Base-by-base conservation (phyloP, 1,140 invertebrate genomes). In the honey bee (Apis mellifera) region DNA sequence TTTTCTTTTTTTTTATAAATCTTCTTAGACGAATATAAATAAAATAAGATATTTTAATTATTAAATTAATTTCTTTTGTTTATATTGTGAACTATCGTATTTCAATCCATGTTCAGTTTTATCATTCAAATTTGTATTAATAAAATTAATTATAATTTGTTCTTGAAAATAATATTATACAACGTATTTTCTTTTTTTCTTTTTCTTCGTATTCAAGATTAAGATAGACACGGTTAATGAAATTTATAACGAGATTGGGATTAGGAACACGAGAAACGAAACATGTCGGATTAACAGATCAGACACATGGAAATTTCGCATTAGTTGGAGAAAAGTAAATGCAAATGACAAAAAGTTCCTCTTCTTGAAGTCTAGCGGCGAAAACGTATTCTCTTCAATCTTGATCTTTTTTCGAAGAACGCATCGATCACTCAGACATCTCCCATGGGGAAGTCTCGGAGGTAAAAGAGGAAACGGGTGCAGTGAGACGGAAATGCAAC, bases 401-500 rank as follows among this genome's bases (percentile, higher is more conserved):
- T 88, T 88, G 84, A 88, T 88, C 84, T 83, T 70, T 89, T 80
- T 86, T 81, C 66, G 79, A 85, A 82, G 74, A 77, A 85, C 57
- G 68, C 84, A 89, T 88, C 86, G 82, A 89, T 89, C 87, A 89
- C 78, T 70, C 74, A 66, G 80, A 83, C 83, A 52, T 60, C 32
- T 78, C 77, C 81, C 78, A 62, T 50, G 62, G 72, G 84, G 76
- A 74, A 87, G 59, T 64, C 75, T 42, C 32, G 32, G 3, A 32
- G 59, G 15, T 13, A 59, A 78, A 84, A 57, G 66, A 54, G 64
- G 12, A 59, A 55, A 23, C 26, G 42, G 26, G 72, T 68, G 48
- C 57, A 82, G 78, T 50, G 50, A 72, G 65, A 57, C 72, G 68
- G 70, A 74, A 69, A 66, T 62, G 64, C 71, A 85, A 82, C 66